These are phyloP conservation scores for Hemistola chrysoprasaria DNA, from an alignment of 2,888 invertebrate genomes.

Conservation along the genomic window DNA sequence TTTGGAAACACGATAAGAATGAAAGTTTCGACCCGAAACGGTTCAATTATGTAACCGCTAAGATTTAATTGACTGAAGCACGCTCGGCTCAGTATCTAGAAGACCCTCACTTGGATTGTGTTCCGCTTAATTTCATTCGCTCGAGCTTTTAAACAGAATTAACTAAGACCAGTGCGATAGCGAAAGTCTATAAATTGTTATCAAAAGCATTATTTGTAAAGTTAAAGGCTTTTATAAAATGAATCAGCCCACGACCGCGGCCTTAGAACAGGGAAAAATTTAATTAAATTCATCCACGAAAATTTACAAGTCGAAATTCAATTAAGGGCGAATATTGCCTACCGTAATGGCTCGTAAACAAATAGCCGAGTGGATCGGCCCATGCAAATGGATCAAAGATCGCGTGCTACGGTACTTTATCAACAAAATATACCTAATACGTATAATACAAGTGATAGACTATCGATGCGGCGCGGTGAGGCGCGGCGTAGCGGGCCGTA, in stretches of 20 bases:
- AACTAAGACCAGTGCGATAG: slow-evolving; percentile 23
- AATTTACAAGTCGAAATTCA: slow-evolving; percentile 72
- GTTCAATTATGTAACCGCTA: too few relatives aligned
- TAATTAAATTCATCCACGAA: slow-evolving; percentile 69
- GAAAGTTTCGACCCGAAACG: too few relatives aligned
- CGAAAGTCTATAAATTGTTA: slow-evolving; percentile 41
- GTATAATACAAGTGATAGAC: too few relatives aligned
- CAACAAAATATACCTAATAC: slow-evolving; percentile 79
- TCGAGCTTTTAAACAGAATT: slow-evolving; percentile 28
- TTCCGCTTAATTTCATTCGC: slow-evolving; percentile 26
- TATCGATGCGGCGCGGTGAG: slow-evolving; percentile 47
- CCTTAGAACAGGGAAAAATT: slow-evolving; percentile 56
- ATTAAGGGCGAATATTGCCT: slow-evolving; percentile 68
- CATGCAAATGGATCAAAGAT: slow-evolving; percentile 78
- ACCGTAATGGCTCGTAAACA: slow-evolving; percentile 69
- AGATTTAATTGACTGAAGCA: slow-evolving; percentile 2
- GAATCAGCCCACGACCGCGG: slow-evolving; percentile 53
- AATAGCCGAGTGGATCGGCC: slow-evolving; percentile 58
- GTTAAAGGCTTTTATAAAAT: slow-evolving; percentile 61
- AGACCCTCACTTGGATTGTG: background rate
- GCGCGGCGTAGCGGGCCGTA: slow-evolving; percentile 42
- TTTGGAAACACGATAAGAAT: too few relatives aligned
- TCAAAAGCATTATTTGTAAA: slow-evolving; percentile 52
- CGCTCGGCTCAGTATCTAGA: background rate
- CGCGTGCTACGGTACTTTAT: slow-evolving; percentile 73